Conservation (phyloP, 1,140 invertebrate species). For the Drosophila obscura region DNA sequence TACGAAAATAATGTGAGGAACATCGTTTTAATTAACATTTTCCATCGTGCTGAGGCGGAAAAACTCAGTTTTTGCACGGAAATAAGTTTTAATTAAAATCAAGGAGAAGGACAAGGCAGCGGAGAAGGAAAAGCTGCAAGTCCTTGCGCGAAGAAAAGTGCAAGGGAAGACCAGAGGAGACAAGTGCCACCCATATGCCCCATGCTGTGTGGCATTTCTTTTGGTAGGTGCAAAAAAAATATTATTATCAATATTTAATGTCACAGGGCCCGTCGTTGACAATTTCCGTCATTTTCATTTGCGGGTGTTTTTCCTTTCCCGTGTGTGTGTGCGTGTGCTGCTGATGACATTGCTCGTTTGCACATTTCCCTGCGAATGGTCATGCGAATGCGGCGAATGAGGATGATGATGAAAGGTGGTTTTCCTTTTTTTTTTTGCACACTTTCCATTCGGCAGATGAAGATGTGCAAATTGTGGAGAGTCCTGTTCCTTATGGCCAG, state of each 20-base stretch:
- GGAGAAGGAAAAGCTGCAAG: slow-evolving; percentile 12
- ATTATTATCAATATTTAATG: slow-evolving; percentile 55
- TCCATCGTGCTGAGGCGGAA: slow-evolving; percentile 37
- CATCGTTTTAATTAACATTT: slow-evolving; percentile 72
- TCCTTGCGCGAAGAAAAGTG: neutral
- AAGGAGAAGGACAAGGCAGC: slow-evolving; percentile 18
- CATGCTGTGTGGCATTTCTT: slow-evolving; percentile 5
- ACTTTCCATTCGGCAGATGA: slow-evolving; percentile 2
- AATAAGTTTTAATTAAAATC: slow-evolving; percentile 70
- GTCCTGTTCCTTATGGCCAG: slow-evolving; percentile 45
- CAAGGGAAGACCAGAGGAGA: neutral
- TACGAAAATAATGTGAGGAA: slow-evolving; percentile 26
- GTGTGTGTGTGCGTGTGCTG: neutral
- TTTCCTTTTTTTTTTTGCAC: neutral
- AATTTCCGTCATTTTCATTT: slow-evolving; percentile 2
- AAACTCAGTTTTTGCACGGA: slow-evolving; percentile 22
- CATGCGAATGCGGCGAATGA: neutral
- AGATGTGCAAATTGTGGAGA: neutral
- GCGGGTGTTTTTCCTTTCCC: neutral
- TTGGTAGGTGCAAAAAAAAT: slow-evolving; percentile 49
- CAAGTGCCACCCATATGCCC: neutral
- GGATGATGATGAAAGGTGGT: slow-evolving; percentile 29
- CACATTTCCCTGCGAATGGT: slow-evolving; percentile 16
- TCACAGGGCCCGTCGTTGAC: slow-evolving; percentile 1
- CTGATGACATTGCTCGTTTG: slow-evolving; percentile 19